Base-by-base conservation (phyloP, 2,888 invertebrate genomes). In the Drosophila sordidapex region DNA sequence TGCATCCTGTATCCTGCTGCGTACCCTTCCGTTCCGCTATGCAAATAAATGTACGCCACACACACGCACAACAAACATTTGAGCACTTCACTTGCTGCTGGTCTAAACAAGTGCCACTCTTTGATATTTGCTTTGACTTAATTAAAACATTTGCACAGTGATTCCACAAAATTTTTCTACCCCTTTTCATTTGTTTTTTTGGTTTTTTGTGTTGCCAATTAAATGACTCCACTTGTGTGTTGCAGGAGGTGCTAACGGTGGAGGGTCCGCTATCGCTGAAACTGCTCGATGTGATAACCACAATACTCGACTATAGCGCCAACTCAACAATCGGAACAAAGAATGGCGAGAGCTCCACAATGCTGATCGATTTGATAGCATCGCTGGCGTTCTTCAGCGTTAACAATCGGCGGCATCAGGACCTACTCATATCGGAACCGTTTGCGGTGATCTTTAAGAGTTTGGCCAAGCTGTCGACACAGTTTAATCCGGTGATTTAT, bases 331-430 rank as follows among this genome's bases (percentile, higher is more conserved):
- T 86, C 27, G 89, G 82, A 61, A 73, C 80, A 49, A 90, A 91
- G 73, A 92, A 91, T 73, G 91, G 81, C 59, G 93, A 93, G 83
- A 91, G 91, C 36, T 91, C 92, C 68, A 91, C 92, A 64, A 92
- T 93, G 91, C 86, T 93, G 56, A 92, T 93, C 64, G 93, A 93
- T 87, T 87, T 93, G 87, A 92, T 93, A 82, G 93, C 93, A 62
- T 90, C 93, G 64, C 74, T 93, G 76, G 93, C 93, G 70, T 93
- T 93, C 90, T 92, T 93, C 62, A 91, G 92, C 76, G 91, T 92
- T 63, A 93, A 93, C 79, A 93, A 92, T 87, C 90, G 90, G 21
- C 83, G 91, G 71, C 92, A 93, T 84, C 93, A 93, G 93, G 91
- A 93, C 73, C 87, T 93, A 35, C 77, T 93, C 57, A 90, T 91